Percentiles rank a stretch among this genome's conserved stretches.
Conservation (phyloP, 2,113 vertebrate genomes). For the Eidolon helvum region DNA sequence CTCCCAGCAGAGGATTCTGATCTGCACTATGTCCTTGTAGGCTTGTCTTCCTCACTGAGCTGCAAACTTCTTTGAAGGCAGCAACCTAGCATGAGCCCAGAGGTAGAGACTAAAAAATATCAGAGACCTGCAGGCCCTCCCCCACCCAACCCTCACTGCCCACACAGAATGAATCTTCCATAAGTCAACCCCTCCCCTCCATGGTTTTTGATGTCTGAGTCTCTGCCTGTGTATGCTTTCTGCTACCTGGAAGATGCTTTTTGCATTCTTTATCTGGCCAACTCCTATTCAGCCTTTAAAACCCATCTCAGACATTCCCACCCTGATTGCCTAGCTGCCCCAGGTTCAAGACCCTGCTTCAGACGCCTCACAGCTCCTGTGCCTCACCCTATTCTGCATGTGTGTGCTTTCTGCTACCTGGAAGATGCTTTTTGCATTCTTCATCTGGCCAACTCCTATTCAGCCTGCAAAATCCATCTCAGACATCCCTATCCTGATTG, state of each 20-base stretch:
- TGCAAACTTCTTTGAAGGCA: neutral
- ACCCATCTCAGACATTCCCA: neutral
- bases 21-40: rapidly evolving
- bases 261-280: neutral
- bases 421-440: neutral
- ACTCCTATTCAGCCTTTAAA: neutral
- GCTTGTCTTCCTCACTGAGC: neutral
- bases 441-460: neutral
- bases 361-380: neutral
- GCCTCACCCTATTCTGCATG: neutral
- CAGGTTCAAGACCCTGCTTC: neutral
- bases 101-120: neutral
- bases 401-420: no score
- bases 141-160: neutral
- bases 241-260: neutral
- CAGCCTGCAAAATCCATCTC: neutral
- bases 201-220: neutral
- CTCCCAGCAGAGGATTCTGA: neutral
- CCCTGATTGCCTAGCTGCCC: rapidly evolving
- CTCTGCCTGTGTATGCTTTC: no score
- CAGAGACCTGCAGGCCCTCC: neutral
- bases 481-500: rapidly evolving
- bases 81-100: neutral
- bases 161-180: neutral
- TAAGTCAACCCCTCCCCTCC: neutral